phyloP scores from a whole-genome alignment of 2,888 invertebrate species.

The Heliconius erato region DNA sequence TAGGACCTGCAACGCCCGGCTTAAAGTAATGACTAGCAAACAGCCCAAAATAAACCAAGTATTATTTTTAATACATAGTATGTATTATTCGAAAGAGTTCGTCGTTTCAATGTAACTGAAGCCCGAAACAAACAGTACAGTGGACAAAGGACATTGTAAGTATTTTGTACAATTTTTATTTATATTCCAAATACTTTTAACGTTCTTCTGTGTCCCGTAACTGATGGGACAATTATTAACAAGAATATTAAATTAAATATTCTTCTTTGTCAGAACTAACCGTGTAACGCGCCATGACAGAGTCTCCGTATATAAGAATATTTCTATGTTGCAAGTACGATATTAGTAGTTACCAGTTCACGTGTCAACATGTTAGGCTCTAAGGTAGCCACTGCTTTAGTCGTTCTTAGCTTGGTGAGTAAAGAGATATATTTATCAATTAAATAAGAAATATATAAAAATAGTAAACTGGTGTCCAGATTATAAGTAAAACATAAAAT shows the following conservation, averaged over 20 bases:
- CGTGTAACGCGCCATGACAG: conserved; percentile 51
- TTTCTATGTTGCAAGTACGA: conserved; percentile 1
- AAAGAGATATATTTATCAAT: background rate
- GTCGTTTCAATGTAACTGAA: background rate
- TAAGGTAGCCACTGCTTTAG: conserved; percentile 31
- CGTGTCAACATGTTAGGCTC: conserved; percentile 47
- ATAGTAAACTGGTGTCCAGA: too few relatives aligned
- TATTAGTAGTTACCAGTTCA: conserved; percentile 12
- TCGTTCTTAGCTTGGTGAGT: conserved; percentile 46
- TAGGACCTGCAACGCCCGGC: background rate
- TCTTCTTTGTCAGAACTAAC: conserved; percentile 34
- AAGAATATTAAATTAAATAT: conserved; percentile 35
- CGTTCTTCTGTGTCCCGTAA: conserved; percentile 33
- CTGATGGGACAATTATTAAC: conserved; percentile 33
- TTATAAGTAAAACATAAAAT: too few relatives aligned
- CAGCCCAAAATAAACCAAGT: background rate
- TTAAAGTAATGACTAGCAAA: background rate
- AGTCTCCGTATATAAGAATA: conserved; percentile 49
- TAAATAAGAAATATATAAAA: too few relatives aligned
- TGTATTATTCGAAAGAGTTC: background rate
- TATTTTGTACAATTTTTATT: background rate
- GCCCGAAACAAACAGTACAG: background rate
- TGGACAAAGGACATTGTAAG: conserved; percentile 4
- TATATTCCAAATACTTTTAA: conserved; percentile 5
- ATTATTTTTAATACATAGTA: background rate